Base-by-base conservation (phyloP, 2,888 invertebrate species). In the Alsophila aescularia region DNA sequence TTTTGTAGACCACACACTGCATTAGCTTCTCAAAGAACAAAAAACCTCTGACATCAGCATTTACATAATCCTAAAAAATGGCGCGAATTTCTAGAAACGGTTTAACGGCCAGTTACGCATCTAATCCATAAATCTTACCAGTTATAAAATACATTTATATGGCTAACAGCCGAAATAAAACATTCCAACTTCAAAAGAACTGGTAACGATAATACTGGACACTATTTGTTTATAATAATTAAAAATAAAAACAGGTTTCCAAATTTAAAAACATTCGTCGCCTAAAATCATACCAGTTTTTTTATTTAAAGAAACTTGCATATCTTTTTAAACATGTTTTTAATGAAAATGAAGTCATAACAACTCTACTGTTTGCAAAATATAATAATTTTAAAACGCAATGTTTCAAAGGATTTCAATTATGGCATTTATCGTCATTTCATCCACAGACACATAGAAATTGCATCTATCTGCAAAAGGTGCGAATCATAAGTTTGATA, bases 61-160 rank as follows among this genome's bases (percentile, higher is more conserved):
- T 55, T 50, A 55, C 37, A 14, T 9, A 21, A 49, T 43, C 21
- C 55, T 35, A 41, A 56, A 44, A 56, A 51, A 50, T 57, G 37
- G 52, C 40, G 41, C 32, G 31, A 40, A 14, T 57, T 59, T 45
- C 44, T 49, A 59, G 53, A 53, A 62, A 59, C 44, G 29, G 49
- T 59, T 47, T 53, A 59, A 59, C 42, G 49, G 48, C 21, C 49
- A 29, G 51, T 41, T 49, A 62, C 41, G 34, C 53, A 60, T 58
- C 48, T 49, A 49, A 64, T 57, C 49, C 57, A 64, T 67, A 67
- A 67, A 67, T 67, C 62, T 61, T 13, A 14, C 27, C 16, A 27
- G 57, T 53, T 55, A 60, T 62, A 64, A 62, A 66, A 60, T 39
- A 54, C 14, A 52, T 44, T 56, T 56, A 52, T 57, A 54, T 54